Base-by-base conservation (phyloP, 1,140 invertebrate species). In the Drosophila prosaltans region DNA sequence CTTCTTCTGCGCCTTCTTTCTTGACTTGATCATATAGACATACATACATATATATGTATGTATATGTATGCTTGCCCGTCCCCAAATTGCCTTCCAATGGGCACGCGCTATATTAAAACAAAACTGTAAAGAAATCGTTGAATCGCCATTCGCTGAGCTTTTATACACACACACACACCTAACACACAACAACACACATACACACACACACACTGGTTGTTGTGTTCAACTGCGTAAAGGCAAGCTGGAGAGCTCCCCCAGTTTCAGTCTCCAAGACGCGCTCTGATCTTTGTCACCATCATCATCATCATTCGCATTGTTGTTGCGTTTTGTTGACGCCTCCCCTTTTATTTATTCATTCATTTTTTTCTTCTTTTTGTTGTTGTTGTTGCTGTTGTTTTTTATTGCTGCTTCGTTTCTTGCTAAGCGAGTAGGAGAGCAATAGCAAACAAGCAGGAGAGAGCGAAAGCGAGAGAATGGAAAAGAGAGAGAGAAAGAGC, bases 291-390 rank as follows among this genome's bases (percentile, higher is more conserved):
- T 80, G 60, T 81, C 75, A 85, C 70, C 74, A 61, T 41, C 58
- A 28, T 30, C 26, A 63, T 55, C 43, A 26, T 71, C 40, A 64
- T 69, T 58, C 41, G 10, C 60, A 69, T 70, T 69, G 64, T 59
- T 55, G 51, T 59, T 72, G 77, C 69, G 57, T 51, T 72, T 78
- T 68, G 69, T 88, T 88, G 84, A 84, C 85, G 84, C 84, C 84
- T 88, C 84, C 84, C 84, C 84, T 90, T 88, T 86, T 84, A 75
- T 80, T 77, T 76, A 80, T 80, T 74, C 74, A 90, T 74, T 74
- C 70, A 41, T 55, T 51, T 69, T 58, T 68, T 63, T 55, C 39
- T 63, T 72, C 39, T 36, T 61, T 60, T 64, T 64, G 30, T 36
- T 40, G 3, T 36, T 16, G 16, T 16, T 16, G 16, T 16, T 16